These are phyloP conservation scores for Asobara japonica DNA, from an alignment of 1,140 invertebrate species.

Conservation along the genomic window DNA sequence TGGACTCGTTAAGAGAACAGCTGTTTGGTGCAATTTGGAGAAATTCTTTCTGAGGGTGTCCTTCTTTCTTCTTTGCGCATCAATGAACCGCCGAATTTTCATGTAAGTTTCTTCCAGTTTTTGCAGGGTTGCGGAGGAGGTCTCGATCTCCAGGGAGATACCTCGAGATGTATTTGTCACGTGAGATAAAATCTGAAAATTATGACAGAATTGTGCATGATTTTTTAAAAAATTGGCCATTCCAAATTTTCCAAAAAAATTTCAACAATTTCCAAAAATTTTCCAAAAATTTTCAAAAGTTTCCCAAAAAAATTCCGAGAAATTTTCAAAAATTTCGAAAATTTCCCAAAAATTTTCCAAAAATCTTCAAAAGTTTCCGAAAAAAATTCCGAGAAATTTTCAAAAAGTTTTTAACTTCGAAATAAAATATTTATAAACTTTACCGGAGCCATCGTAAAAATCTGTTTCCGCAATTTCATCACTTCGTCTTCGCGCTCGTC, in stretches of 20 bases:
- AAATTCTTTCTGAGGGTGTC: conserved; percentile 17
- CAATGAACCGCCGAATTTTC: conserved; percentile 1
- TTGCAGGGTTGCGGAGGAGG: not conserved
- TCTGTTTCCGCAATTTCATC: conserved; percentile 15
- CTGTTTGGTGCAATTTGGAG: conserved; percentile 3
- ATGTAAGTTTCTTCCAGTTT: not conserved
- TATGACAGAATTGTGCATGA: not conserved
- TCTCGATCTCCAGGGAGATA: conserved; percentile 3
- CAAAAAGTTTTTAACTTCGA: too few relatives aligned
- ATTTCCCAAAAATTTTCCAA: not conserved
- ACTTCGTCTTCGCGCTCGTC: conserved; percentile 31
- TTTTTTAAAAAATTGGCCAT: not conserved
- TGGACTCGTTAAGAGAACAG: conserved; percentile 25
- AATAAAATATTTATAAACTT: too few relatives aligned
- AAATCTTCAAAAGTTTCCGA: not conserved
- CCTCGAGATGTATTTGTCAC: conserved; percentile 23
- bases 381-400: not conserved
- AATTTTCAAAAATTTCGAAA: not conserved
- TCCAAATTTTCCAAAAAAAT: not conserved
- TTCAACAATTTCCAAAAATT: too few relatives aligned
- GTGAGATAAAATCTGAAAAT: conserved; percentile 26
- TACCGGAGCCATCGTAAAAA: conserved; percentile 12
- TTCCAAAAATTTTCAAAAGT: not conserved
- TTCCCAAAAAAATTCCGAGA: too few relatives aligned
- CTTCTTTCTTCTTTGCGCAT: not conserved